Conservation (phyloP, 2,888 invertebrate species). For the Disparrhopalites patrizii region DNA sequence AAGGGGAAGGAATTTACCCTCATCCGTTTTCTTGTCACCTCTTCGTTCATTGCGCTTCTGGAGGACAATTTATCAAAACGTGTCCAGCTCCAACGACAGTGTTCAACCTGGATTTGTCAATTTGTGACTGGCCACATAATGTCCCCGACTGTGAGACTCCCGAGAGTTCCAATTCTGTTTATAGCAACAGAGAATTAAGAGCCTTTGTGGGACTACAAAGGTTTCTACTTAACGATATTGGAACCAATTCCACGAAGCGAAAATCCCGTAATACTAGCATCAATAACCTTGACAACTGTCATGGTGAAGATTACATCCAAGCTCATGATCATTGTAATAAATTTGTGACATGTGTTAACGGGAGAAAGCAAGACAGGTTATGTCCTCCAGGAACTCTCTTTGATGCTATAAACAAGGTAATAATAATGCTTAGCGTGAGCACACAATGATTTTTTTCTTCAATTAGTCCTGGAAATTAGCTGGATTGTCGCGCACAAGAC, state of each 20-base stretch:
- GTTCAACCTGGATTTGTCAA: conserved; percentile 32
- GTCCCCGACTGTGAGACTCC: conserved; percentile 6
- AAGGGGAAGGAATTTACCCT: conserved; percentile 28
- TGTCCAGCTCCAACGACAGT: conserved; percentile 36
- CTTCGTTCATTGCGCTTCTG: conserved; percentile 35
- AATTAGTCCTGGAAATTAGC: conserved; percentile 32
- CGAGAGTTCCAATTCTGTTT: neutral
- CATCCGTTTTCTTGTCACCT: conserved; percentile 34
- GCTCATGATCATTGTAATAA: conserved; percentile 41
- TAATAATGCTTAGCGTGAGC: neutral
- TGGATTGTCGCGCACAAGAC: too few relatives aligned
- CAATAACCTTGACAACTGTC: conserved; percentile 6
- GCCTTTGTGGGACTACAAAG: neutral
- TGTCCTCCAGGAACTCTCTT: conserved; percentile 7
- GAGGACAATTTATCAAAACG: conserved; percentile 17
- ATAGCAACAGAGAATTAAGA: neutral
- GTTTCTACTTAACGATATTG: neutral
- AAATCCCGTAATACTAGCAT: neutral
- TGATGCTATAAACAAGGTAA: neutral
- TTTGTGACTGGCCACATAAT: conserved; percentile 40
- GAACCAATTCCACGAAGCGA: neutral
- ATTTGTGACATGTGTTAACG: conserved; percentile 32
- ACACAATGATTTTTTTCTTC: conserved; percentile 28
- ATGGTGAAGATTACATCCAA: conserved; percentile 21
- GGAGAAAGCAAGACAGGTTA: neutral